These are phyloP conservation scores for Coronaproctus castanopsis DNA, from an alignment of 2,888 invertebrate species.

Conservation along the genomic window DNA sequence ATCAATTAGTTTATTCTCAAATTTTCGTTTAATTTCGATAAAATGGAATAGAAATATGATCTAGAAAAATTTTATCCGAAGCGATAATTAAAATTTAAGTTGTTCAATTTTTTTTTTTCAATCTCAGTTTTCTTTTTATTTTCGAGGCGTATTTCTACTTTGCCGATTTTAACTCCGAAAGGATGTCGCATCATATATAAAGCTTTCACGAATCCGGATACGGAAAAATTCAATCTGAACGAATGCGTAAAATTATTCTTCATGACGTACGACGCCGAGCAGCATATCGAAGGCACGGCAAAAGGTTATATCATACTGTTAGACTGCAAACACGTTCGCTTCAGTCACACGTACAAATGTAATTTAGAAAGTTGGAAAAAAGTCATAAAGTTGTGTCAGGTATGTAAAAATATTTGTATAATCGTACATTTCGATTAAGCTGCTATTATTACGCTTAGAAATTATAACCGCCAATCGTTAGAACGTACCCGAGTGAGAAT, in stretches of 20 bases:
- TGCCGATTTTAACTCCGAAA: constrained; percentile 39
- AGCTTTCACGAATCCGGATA: constrained; percentile 37
- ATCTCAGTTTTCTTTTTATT: constrained; percentile 2
- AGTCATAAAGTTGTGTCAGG: constrained; percentile 47
- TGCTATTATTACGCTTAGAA: too few relatives aligned
- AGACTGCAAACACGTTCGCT: constrained; percentile 43
- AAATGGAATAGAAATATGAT: too few relatives aligned
- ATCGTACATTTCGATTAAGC: too few relatives aligned
- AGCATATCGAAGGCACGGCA: constrained; percentile 37
- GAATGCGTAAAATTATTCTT: constrained; percentile 39
- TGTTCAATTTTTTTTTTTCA: too few relatives aligned
- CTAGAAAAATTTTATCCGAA: too few relatives aligned
- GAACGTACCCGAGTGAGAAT: too few relatives aligned
- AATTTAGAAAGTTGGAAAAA: constrained; percentile 39
- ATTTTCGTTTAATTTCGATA: too few relatives aligned
- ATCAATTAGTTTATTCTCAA: too few relatives aligned
- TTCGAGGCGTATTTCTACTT: constrained; percentile 14
- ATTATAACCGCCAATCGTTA: too few relatives aligned
- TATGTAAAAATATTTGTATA: constrained; percentile 22
- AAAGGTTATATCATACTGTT: constrained; percentile 40
- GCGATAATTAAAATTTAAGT: too few relatives aligned
- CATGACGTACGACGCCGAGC: constrained; percentile 45
- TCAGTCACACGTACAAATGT: constrained; percentile 43
- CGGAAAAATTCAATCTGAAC: constrained; percentile 40
- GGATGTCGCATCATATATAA: constrained; percentile 41